Evolutionary conservation across 2,797 vertebrate species (phyloP).

Genomic region (Cirrhinus mrigala): DNA sequence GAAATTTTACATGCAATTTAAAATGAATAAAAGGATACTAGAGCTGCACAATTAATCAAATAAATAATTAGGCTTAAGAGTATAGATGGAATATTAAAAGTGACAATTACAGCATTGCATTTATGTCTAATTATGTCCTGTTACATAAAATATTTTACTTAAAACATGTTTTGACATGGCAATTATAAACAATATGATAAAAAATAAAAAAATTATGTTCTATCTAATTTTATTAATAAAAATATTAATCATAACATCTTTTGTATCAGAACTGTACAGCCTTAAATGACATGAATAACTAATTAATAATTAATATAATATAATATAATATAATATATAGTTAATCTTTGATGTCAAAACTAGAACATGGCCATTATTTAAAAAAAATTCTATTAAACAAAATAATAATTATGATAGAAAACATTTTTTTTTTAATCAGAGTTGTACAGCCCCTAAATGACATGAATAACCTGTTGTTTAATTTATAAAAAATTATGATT

Average conservation of each 20-base stretch:
- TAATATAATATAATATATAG: not conserved
- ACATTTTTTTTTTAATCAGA: no score
- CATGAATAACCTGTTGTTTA: no score
- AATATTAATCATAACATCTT: not conserved
- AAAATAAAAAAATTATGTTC: not conserved
- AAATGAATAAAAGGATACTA: not conserved
- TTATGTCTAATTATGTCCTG: not conserved
- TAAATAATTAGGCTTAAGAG: not conserved
- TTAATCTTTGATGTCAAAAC: not conserved
- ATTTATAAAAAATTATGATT: no score
- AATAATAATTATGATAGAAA: no score
- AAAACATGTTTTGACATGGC: not conserved
- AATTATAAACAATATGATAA: not conserved
- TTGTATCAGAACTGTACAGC: not conserved
- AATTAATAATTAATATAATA: not conserved
- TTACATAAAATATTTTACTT: not conserved
- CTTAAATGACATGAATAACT: not conserved
- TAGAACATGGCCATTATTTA: not conserved
- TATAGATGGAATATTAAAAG: conserved; percentile 7
- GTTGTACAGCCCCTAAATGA: no score
- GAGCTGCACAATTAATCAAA: not conserved
- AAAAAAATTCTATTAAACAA: not conserved
- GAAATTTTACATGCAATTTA: not conserved
- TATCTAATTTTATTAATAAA: not conserved
- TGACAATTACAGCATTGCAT: not conserved